Conservation (phyloP, 2,113 vertebrate genomes). For the Burhinus bistriatus region DNA sequence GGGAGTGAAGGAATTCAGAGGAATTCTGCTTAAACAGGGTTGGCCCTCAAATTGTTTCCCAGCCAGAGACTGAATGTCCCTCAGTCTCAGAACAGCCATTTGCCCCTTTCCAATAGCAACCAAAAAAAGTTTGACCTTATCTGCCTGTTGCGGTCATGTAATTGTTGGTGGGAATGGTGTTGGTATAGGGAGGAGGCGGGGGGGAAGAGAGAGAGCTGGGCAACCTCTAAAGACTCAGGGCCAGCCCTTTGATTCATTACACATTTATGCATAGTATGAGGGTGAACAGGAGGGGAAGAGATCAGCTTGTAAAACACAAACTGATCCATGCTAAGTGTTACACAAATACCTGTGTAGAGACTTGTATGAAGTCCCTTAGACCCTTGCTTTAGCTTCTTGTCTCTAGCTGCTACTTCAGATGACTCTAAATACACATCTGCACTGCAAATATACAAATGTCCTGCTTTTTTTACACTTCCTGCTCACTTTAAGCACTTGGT, state of each 20-base stretch:
- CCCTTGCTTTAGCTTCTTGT: background rate
- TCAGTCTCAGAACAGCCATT: background rate
- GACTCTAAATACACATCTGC: background rate
- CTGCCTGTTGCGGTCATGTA: rapidly evolving
- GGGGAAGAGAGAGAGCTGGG: background rate
- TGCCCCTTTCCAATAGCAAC: background rate
- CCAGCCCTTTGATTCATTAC: background rate
- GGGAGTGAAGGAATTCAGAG: background rate
- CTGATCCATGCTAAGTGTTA: background rate
- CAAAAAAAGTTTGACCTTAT: background rate
- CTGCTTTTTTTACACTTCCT: background rate
- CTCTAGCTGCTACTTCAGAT: background rate
- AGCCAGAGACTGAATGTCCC: background rate
- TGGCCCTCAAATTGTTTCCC: background rate
- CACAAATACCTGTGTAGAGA: background rate
- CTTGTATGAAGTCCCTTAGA: background rate
- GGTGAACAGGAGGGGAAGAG: rapidly evolving
- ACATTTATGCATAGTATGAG: background rate
- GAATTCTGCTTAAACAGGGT: background rate
- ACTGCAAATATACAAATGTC: background rate
- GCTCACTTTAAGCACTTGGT: background rate
- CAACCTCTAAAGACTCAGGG: background rate
- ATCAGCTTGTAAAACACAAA: background rate
- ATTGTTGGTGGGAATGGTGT: background rate
- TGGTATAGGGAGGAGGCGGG: background rate